Percentiles rank a stretch among this genome's conserved stretches.
Conservation (phyloP, 2,113 vertebrate genomes). For the Carollia perspicillata region DNA sequence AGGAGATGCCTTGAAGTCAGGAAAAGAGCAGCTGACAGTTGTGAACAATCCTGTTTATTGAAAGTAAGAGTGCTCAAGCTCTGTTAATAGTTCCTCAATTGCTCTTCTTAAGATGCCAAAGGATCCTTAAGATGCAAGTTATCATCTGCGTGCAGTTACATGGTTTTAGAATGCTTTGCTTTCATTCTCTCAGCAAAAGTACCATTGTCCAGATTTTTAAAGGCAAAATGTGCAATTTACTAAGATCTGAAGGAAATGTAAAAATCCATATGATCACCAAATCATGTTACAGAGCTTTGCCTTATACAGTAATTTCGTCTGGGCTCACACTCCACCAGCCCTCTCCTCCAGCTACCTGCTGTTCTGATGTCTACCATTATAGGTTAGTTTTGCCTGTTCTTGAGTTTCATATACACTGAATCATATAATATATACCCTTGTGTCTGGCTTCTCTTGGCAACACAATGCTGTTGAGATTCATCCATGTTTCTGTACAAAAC, state of each 20-base stretch:
- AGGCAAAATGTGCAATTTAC: neutral
- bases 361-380: neutral
- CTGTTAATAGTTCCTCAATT: neutral
- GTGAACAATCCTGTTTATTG: neutral
- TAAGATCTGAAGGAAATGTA: neutral
- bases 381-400: neutral
- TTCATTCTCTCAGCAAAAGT: neutral
- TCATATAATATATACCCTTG: neutral
- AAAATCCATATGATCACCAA: neutral
- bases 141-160: neutral
- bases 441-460: neutral
- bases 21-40: neutral
- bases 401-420: neutral
- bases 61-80: neutral
- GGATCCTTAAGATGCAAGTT: neutral
- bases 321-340: neutral
- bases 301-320: neutral
- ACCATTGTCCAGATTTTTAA: neutral
- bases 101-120: neutral
- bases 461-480: neutral
- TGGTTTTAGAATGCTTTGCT: neutral
- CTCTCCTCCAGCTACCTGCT: fast-evolving
- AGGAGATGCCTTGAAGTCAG: neutral
- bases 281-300: neutral
- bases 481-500: neutral